These are phyloP conservation scores for Phrixothrix hirtus DNA, from an alignment of 2,888 invertebrate species.

Conservation along the genomic window DNA sequence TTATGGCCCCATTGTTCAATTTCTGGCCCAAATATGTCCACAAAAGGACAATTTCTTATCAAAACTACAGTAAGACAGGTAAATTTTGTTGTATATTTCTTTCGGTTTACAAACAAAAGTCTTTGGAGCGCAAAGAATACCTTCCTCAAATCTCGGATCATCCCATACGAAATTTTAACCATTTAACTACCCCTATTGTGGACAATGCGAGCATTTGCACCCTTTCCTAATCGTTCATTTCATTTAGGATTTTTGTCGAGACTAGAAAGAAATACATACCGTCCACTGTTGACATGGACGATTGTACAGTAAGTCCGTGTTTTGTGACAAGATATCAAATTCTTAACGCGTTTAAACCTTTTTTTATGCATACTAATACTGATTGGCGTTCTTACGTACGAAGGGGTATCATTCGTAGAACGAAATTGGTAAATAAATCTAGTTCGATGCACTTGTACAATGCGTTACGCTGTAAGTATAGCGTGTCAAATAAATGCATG, in stretches of 20 bases:
- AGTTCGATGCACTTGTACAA: slow-evolving; percentile 39
- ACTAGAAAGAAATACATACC: not conserved
- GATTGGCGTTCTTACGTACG: no score
- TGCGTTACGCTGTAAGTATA: slow-evolving; percentile 31
- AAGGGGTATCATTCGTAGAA: no score
- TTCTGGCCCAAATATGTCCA: slow-evolving; percentile 52
- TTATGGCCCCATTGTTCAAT: slow-evolving; percentile 53
- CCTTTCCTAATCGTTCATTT: slow-evolving; percentile 29
- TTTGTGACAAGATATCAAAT: slow-evolving; percentile 28
- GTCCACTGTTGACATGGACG: slow-evolving; percentile 1
- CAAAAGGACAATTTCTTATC: slow-evolving; percentile 55
- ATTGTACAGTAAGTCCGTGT: slow-evolving; percentile 12
- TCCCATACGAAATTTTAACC: slow-evolving; percentile 46
- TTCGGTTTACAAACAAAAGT: slow-evolving; percentile 12
- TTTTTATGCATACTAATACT: slow-evolving; percentile 27
- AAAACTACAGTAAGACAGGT: slow-evolving; percentile 45
- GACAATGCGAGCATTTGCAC: slow-evolving; percentile 36
- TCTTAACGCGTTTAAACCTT: slow-evolving; percentile 34
- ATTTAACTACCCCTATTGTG: slow-evolving; percentile 50
- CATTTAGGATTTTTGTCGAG: not conserved
- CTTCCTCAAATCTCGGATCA: slow-evolving; percentile 43
- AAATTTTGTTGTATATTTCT: slow-evolving; percentile 7
- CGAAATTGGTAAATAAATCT: no score
- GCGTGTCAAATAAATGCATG: slow-evolving; percentile 35
- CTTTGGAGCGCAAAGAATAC: slow-evolving; percentile 26